Base-by-base conservation (phyloP, 2,888 invertebrate species). In the Boloria selene region DNA sequence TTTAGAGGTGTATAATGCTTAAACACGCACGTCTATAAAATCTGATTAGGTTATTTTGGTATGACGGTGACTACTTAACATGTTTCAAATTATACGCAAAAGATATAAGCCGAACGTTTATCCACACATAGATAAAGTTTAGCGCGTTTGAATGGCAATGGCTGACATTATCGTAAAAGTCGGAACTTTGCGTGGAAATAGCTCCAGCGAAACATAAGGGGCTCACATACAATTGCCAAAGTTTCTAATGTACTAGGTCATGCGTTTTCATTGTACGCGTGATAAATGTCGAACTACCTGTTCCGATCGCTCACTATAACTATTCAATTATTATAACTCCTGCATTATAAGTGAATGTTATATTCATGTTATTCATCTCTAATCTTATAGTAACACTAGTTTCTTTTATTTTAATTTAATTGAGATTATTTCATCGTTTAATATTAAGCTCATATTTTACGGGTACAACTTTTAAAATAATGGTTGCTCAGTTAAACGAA, bases 161-260 rank as follows among this genome's bases (percentile, higher is more conserved):
- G 88, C 89, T 88, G 90, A 87, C 90, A 91, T 92, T 91, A 92
- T 89, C 91, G 91, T 91, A 90, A 91, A 91, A 90, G 90, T 87
- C 81, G 87, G 82, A 90, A 91, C 88, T 92, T 90, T 87, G 85
- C 82, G 87, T 87, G 83, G 86, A 82, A 89, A 90, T 84, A 85
- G 89, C 89, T 83, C 80, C 82, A 79, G 77, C 88, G 82, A 90
- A 90, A 90, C 90, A 91, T 90, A 90, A 90, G 90, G 90, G 90
- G 88, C 87, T 88, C 87, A 85, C 87, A 84, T 90, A 88, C 90
- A 85, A 91, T 91, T 92, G 91, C 88, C 83, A 83, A 90, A 92
- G 84, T 92, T 92, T 86, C 83, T 86, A 85, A 88, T 86, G 86
- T 88, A 90, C 84, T 85, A 84, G 84, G 82, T 85, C 84, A 83